Conservation (phyloP, 2,888 invertebrate species). For the Lepidocyrtinus sp. region DNA sequence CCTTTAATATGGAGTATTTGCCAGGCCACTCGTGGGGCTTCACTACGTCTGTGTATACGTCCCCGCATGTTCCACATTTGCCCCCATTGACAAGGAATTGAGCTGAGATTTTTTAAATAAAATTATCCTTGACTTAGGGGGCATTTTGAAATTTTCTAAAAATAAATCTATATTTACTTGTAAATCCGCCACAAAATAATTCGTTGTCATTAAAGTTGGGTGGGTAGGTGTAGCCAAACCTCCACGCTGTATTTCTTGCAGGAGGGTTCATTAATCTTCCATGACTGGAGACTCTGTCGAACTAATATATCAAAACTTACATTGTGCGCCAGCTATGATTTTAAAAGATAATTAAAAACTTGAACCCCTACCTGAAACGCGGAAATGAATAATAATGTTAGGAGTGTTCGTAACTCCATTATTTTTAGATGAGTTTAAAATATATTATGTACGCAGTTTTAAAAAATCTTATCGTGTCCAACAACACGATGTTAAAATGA, state of each 20-base stretch:
- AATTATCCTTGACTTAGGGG: too few species aligned
- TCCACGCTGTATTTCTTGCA: constrained; percentile 94
- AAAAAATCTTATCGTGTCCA: too few species aligned
- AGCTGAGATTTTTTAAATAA: too few species aligned
- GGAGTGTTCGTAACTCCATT: too few species aligned
- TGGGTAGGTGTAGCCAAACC: constrained; percentile 94
- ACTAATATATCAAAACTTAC: background rate
- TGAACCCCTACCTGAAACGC: background rate
- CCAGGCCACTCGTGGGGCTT: constrained; percentile 76
- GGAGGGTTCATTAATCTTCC: constrained; percentile 94
- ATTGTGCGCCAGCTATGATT: background rate
- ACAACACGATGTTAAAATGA: too few species aligned
- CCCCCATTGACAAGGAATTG: too few species aligned
- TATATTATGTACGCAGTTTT: too few species aligned
- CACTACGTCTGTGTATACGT: constrained; percentile 80
- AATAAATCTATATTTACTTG: too few species aligned
- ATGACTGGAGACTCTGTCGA: constrained; percentile 75
- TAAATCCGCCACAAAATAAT: constrained; percentile 89
- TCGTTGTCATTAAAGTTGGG: constrained; percentile 96
- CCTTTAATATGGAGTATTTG: constrained; percentile 77
- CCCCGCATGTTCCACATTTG: constrained; percentile 92
- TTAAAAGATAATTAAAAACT: background rate
- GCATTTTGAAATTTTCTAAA: too few species aligned
- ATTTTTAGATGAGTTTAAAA: too few species aligned
- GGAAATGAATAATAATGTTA: background rate